phyloP scores from a whole-genome alignment of 2,888 invertebrate species.

The Globia sparganii region DNA sequence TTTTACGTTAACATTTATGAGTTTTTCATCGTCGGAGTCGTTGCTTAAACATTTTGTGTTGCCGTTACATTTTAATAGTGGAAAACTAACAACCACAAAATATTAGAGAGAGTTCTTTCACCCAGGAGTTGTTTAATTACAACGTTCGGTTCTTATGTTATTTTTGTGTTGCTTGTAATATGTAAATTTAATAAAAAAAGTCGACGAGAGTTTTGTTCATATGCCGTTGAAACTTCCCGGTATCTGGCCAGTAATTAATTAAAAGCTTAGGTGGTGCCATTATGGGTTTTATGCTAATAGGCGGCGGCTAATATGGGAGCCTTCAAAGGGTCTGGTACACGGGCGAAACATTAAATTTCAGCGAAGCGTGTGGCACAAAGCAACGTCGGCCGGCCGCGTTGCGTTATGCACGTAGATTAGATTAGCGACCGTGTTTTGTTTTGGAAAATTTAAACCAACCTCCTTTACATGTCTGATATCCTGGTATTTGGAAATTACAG shows the following conservation, averaged over 20 bases:
- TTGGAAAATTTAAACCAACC: constrained; percentile 49
- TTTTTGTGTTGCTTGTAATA: constrained; percentile 70
- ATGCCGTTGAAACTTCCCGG: constrained; percentile 75
- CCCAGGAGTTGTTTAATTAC: constrained; percentile 72
- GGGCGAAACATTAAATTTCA: constrained; percentile 84
- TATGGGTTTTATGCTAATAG: constrained; percentile 89
- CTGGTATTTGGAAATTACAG: constrained; percentile 43
- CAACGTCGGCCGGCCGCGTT: constrained; percentile 67
- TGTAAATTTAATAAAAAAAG: constrained; percentile 79
- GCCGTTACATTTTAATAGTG: constrained; percentile 65
- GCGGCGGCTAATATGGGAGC: constrained; percentile 83
- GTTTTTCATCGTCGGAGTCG: constrained; percentile 75
- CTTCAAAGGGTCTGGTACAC: constrained; percentile 82
- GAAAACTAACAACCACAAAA: constrained; percentile 56
- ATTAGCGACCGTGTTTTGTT: constrained; percentile 74
- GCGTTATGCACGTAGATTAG: constrained; percentile 74
- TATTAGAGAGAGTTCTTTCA: constrained; percentile 55
- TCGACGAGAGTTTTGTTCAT: constrained; percentile 69
- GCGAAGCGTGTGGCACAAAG: constrained; percentile 77
- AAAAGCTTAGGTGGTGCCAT: constrained; percentile 85
- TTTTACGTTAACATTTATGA: constrained; percentile 86
- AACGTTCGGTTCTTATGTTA: constrained; percentile 49
- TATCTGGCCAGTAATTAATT: constrained; percentile 87
- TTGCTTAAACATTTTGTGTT: constrained; percentile 63
- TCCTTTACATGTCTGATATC: constrained; percentile 52